These are phyloP conservation scores for Psammodynastes pulverulentus DNA, from an alignment of 2,113 vertebrate genomes.

Conservation along the genomic window DNA sequence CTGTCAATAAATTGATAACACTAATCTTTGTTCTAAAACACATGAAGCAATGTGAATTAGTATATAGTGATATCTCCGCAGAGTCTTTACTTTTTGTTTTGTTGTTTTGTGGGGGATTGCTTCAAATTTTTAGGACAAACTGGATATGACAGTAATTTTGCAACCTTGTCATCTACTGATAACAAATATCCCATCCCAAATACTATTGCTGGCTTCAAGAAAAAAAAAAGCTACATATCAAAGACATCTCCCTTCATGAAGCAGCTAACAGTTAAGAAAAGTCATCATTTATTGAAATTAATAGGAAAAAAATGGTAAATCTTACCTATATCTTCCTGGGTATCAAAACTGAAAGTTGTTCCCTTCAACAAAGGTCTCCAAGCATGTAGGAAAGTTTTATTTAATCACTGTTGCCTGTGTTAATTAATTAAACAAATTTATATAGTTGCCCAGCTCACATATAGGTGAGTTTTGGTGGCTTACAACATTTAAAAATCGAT, in stretches of 20 bases:
- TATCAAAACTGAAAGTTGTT: neutral
- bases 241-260: neutral
- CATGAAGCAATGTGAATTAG: neutral
- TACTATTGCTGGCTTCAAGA: neutral
- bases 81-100: neutral
- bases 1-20: neutral
- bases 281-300: neutral
- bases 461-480: too few species aligned
- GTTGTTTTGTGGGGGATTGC: too few species aligned
- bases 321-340: neutral
- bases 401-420: neutral
- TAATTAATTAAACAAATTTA: too few species aligned
- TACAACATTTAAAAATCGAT: too few species aligned
- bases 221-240: neutral
- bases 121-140: neutral
- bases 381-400: neutral
- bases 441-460: too few species aligned
- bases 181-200: neutral
- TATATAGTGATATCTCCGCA: neutral
- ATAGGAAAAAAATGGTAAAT: neutral
- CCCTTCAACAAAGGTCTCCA: neutral
- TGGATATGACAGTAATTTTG: neutral
- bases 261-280: neutral
- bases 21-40: neutral
- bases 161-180: too few species aligned